Conservation (phyloP, 2,888 invertebrate species). For the Fragum sueziense region DNA sequence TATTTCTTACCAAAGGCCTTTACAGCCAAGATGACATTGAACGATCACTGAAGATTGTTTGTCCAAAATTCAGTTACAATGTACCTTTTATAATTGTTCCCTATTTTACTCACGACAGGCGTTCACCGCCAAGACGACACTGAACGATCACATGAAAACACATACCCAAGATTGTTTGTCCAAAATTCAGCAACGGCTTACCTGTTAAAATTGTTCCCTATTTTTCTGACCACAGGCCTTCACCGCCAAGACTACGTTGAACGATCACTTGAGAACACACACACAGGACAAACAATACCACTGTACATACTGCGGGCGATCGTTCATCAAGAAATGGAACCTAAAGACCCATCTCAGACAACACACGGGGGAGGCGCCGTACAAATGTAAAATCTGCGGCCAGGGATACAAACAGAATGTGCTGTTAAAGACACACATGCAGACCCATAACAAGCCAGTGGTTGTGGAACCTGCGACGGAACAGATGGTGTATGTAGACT, state of each 20-base stretch:
- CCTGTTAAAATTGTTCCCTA: constrained; percentile 6
- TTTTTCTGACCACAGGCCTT: constrained; percentile 45
- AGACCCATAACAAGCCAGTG: constrained; percentile 25
- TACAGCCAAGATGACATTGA: too few species aligned
- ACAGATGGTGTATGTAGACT: too few species aligned
- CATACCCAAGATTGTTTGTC: too few species aligned
- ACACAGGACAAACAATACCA: constrained; percentile 48
- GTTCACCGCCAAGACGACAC: constrained; percentile 41
- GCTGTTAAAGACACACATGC: constrained; percentile 43
- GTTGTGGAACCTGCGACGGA: background rate
- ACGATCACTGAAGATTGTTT: too few species aligned
- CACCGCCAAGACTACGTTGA: constrained; percentile 38
- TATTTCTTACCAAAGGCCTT: too few species aligned
- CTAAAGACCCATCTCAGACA: constrained; percentile 46
- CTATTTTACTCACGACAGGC: too few species aligned
- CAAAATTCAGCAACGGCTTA: too few species aligned
- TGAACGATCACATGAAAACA: constrained; percentile 37
- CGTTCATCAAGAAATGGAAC: constrained; percentile 52
- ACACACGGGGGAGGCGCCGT: constrained; percentile 49
- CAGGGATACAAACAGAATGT: constrained; percentile 51
- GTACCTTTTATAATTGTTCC: too few species aligned
- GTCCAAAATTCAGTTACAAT: too few species aligned
- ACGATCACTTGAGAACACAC: constrained; percentile 40
- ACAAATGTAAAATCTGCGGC: constrained; percentile 45
- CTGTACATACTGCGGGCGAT: constrained; percentile 36